These are phyloP conservation scores for Galemys pyrenaicus DNA, from an alignment of 2,113 vertebrate species.

Conservation along the genomic window DNA sequence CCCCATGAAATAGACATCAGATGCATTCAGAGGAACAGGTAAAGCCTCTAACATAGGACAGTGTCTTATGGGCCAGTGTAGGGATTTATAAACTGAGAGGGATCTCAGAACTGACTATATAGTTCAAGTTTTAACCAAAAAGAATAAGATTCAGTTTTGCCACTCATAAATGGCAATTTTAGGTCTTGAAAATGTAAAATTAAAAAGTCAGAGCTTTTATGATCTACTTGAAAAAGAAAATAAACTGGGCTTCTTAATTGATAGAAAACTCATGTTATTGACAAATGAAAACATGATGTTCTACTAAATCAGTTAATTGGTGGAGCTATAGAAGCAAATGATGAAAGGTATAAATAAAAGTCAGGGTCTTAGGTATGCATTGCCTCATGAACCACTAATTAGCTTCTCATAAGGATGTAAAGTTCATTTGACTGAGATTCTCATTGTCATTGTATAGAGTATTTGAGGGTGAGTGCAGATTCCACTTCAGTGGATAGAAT, in stretches of 20 bases:
- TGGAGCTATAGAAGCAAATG: neutral
- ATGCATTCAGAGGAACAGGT: neutral
- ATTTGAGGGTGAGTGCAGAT: neutral
- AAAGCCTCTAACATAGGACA: too few species aligned
- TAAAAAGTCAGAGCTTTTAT: neutral
- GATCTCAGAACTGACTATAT: neutral
- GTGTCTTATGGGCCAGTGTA: neutral
- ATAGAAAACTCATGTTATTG: neutral
- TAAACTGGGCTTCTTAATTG: neutral
- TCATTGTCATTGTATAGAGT: neutral
- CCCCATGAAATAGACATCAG: accelerated
- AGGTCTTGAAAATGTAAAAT: neutral
- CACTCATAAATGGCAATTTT: neutral
- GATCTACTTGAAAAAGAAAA: neutral
- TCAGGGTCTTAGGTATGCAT: neutral
- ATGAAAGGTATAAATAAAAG: neutral
- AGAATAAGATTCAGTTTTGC: neutral
- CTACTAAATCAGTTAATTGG: neutral
- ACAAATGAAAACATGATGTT: neutral
- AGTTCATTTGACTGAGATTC: neutral
- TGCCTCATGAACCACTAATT: neutral
- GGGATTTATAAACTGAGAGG: neutral
- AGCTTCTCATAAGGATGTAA: neutral
- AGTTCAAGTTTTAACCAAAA: neutral
- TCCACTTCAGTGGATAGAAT: neutral